phyloP scores from a whole-genome alignment of 64 coral and sea anemone species.

The Hydrozoanthus tunicans region DNA sequence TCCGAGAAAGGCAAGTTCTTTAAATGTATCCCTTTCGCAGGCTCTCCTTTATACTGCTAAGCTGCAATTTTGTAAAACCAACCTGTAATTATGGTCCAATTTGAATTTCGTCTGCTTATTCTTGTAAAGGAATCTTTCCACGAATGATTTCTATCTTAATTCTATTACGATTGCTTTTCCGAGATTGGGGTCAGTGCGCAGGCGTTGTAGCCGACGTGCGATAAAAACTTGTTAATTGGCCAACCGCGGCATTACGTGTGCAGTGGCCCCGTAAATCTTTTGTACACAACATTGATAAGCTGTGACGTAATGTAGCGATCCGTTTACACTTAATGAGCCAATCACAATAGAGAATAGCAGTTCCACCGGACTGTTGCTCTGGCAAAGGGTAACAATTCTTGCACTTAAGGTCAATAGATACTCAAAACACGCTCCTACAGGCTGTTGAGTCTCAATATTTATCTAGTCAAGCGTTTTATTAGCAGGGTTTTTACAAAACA shows the following conservation, averaged over 20 bases:
- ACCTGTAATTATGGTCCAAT: conserved; percentile 71
- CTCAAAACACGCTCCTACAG: not conserved
- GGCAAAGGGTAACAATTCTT: conserved; percentile 26
- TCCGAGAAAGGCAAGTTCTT: not conserved
- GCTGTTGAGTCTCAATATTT: conserved; percentile 43
- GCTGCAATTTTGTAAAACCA: conserved; percentile 41
- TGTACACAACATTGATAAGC: conserved; percentile 92
- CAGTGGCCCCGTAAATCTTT: conserved; percentile 54
- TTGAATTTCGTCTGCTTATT: conserved; percentile 48
- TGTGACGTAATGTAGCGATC: conserved; percentile 98
- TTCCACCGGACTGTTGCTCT: conserved; percentile 73
- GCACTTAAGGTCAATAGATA: conserved; percentile 12
- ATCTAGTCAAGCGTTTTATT: not conserved
- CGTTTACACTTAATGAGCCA: conserved; percentile 76
- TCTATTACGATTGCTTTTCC: conserved; percentile 27
- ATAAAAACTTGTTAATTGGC: conserved; percentile 48
- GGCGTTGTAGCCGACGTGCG: not conserved
- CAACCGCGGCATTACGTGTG: conserved; percentile 87
- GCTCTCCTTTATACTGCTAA: not conserved
- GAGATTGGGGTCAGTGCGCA: not conserved
- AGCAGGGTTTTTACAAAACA: too few species aligned
- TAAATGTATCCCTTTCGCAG: not conserved
- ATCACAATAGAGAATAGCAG: conserved; percentile 47
- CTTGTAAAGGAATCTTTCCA: conserved; percentile 50
- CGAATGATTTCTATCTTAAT: conserved; percentile 52